Evolutionary conservation across 2,888 invertebrate genomes (phyloP), one percentile per base, ranked within the genome.

Genomic region (Drosophila borborema): DNA sequence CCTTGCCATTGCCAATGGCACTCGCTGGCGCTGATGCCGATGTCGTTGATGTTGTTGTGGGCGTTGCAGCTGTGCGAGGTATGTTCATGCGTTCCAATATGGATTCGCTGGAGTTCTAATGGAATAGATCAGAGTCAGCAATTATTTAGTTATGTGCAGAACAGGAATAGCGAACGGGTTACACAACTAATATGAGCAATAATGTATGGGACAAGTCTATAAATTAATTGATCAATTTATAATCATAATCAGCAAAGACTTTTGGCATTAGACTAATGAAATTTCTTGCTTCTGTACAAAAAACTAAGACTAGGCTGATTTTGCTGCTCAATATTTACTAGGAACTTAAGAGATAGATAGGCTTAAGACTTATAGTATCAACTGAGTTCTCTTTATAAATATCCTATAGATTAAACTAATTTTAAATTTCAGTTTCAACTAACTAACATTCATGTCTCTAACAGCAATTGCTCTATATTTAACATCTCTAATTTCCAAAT

Each of bases 51-150:
- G 49, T 31, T 34, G 31, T 6, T 12, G 87, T 73, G 38, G 90
- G 62, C 69, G 83, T 14, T 34, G 80, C n/a, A 7, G 55, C 64
- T 31, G 85, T 67, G 64, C 86, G 88, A 65, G 81, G 74, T 74
- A 86, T 88, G 81, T 91, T 91, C 82, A 86, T 92, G 65, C 91
- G 93, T 69, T 93, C 92, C 82, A 94, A 93, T 66, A 95, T 93
- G 1, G 95, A 94, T 86, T 96, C 96, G 53, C 95, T 95, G 68
- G 95, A 94, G 91, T 94, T 95, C 95, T 95, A 51, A 23, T 34
- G 49, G 59, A 43, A 49, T 8, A 14, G 16, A 63, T 48, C 63
- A 63, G 14, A 40, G 34, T 9, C n/a, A 28, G 18, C 3, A 68
- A n/a, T 18, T 49, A 31, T 38, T 31, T 43, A 23, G 53, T 36